phyloP scores from a whole-genome alignment of 2,113 vertebrate genomes.

The Glaucomys volans region DNA sequence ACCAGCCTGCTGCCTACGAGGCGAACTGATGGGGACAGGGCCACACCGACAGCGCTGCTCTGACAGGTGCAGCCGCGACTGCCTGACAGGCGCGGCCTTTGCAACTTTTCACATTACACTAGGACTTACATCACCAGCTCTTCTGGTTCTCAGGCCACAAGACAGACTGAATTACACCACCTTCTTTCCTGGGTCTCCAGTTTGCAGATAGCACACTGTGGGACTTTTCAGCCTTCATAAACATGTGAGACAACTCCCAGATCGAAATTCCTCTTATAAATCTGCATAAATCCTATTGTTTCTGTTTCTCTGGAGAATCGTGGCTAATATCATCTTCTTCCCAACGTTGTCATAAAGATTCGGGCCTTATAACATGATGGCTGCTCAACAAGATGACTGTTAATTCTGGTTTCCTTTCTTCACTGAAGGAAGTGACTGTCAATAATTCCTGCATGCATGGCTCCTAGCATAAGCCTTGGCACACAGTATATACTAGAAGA shows the following conservation, averaged over 20 bases:
- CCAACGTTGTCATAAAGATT: background rate
- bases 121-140: background rate
- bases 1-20: no score
- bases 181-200: background rate
- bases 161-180: background rate
- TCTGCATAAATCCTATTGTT: background rate
- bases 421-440: background rate
- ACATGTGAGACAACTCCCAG: background rate
- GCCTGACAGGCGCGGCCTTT: no score
- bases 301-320: background rate
- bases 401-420: background rate
- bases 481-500: background rate
- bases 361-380: background rate
- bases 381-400: background rate
- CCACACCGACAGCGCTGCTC: no score
- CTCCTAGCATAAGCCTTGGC: background rate
- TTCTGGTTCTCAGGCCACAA: background rate
- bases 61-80: no score
- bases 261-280: background rate
- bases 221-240: background rate
- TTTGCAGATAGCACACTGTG: background rate
- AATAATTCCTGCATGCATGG: background rate
- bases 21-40: no score
- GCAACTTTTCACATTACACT: no score
- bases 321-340: background rate